Evolutionary conservation across 2,797 vertebrate species (phyloP).

Genomic region (Odontamblyopus lacepedii): DNA sequence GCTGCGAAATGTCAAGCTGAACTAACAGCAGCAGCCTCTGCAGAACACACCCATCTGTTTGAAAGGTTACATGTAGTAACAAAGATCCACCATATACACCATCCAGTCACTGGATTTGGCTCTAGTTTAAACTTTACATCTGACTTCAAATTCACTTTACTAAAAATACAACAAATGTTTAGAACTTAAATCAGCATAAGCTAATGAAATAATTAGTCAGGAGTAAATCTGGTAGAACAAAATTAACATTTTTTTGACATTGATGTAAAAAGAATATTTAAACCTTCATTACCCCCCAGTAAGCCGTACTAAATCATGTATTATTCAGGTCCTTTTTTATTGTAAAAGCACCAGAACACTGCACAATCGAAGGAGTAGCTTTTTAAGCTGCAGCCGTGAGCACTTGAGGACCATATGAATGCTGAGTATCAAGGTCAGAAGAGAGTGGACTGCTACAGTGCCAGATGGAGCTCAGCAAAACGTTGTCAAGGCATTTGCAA

Average conservation of each 20-base stretch:
- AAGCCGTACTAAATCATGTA: neutral
- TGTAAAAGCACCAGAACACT: neutral
- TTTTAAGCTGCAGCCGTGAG: neutral
- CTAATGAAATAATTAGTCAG: too few species aligned
- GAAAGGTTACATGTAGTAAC: conserved; percentile 25
- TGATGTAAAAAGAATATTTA: neutral
- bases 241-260: neutral
- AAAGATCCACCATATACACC: neutral
- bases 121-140: neutral
- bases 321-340: neutral
- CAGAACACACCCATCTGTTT: conserved; percentile 9
- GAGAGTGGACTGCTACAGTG: too few species aligned
- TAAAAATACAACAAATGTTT: neutral
- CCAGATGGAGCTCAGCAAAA: neutral
- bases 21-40: neutral
- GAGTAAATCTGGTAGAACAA: neutral
- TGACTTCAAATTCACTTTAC: neutral
- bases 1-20: conserved; percentile 15
- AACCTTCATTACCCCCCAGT: neutral
- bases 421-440: neutral
- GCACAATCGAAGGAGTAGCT: neutral
- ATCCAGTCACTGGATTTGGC: neutral
- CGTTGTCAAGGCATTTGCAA: neutral
- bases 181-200: neutral
- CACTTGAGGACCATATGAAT: neutral